Evolutionary conservation across 2,113 vertebrate species (phyloP).

Genomic region (Ciconia maguari): DNA sequence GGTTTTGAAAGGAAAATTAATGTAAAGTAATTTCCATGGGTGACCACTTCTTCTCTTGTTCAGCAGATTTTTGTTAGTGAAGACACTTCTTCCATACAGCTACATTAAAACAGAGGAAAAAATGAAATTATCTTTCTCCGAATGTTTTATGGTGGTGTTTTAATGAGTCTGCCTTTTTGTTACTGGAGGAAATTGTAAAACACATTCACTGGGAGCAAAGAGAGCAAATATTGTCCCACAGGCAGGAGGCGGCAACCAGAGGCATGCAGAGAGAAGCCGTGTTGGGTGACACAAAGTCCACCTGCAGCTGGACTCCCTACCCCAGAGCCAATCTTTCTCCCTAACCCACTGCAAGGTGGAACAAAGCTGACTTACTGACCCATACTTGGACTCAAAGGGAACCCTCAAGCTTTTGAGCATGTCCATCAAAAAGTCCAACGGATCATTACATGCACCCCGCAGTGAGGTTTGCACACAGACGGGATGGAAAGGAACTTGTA

Average conservation of each 20-base stretch:
- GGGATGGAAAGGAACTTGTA: neutral
- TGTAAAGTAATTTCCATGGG: neutral
- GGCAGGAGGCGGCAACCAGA: neutral
- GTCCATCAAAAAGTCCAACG: neutral
- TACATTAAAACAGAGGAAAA: neutral
- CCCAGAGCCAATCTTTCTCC: neutral
- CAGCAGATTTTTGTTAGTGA: neutral
- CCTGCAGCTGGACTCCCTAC: neutral
- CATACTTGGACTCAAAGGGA: accelerated
- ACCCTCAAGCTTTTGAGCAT: neutral
- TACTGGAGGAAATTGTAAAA: neutral
- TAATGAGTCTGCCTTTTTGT: neutral
- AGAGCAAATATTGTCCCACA: neutral
- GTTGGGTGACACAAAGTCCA: neutral
- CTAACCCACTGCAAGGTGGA: neutral
- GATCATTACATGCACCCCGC: neutral
- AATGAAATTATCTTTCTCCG: neutral
- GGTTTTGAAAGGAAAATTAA: neutral
- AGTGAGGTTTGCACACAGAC: neutral
- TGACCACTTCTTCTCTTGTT: neutral
- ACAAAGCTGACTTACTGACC: neutral
- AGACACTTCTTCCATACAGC: neutral
- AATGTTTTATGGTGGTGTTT: neutral
- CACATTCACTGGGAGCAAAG: neutral
- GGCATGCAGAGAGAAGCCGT: neutral